A percentile compares a stretch with the other conserved stretches of the same genome.
These are phyloP conservation scores for Lacerta bilineata DNA, from an alignment of 2,797 vertebrate genomes.

Conservation along the genomic window DNA sequence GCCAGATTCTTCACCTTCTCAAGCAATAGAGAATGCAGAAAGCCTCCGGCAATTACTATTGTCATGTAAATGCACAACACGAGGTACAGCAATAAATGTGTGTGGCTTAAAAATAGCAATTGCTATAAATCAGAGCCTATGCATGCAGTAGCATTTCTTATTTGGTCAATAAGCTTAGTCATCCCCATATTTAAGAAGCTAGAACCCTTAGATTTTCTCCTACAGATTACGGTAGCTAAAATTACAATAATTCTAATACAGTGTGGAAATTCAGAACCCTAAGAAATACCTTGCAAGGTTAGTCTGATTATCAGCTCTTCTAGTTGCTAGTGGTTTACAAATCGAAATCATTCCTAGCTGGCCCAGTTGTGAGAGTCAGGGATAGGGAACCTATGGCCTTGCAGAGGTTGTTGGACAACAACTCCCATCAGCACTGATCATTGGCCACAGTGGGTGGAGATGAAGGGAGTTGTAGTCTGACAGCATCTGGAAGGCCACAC, in stretches of 20 bases:
- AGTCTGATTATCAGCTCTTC: neutral
- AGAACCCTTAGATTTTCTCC: neutral
- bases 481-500: no score
- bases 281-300: neutral
- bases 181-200: neutral
- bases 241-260: neutral
- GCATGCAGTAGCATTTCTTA: constrained; percentile 17
- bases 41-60: constrained; percentile 6
- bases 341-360: neutral
- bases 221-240: neutral
- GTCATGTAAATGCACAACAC: neutral
- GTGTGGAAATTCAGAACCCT: neutral
- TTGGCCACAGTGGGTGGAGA: neutral
- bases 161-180: neutral
- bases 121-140: neutral
- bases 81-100: neutral
- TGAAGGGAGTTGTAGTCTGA: no score
- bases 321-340: neutral
- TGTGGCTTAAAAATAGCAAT: neutral
- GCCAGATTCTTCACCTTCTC: neutral
- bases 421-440: no score
- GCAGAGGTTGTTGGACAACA: neutral
- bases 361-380: neutral
- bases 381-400: neutral
- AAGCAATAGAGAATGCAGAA: constrained; percentile 11